Evolutionary conservation across 2,888 invertebrate genomes (phyloP).

Genomic region (Drosophila atripex): DNA sequence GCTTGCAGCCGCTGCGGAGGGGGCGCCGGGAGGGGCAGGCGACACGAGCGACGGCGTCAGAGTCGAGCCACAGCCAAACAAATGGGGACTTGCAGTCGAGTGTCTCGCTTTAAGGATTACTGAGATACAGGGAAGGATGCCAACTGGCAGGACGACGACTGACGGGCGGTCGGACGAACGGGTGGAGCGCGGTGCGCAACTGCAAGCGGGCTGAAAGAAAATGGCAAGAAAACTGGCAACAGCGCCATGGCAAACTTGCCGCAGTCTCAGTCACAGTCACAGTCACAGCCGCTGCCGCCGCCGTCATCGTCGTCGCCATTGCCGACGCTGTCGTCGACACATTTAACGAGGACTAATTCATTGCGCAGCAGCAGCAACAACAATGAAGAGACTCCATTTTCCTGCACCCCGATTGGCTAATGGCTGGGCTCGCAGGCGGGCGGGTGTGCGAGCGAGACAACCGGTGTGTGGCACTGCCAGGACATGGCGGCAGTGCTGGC

Average conservation of each 20-base stretch:
- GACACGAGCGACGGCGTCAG: constrained; percentile 40
- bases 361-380: constrained; percentile 63
- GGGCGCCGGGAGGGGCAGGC: background rate
- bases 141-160: background rate
- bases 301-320: constrained; percentile 7
- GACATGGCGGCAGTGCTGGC: background rate
- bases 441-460: constrained; percentile 56
- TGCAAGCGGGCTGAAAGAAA: constrained; percentile 47
- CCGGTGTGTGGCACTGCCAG: constrained; percentile 5
- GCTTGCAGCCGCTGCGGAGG: background rate
- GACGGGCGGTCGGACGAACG: background rate
- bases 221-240: constrained; percentile 65
- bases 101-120: constrained; percentile 74
- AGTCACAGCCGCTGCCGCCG: too few species aligned
- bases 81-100: constrained; percentile 60
- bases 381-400: constrained; percentile 63
- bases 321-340: constrained; percentile 52
- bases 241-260: constrained; percentile 44
- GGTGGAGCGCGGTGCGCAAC: constrained; percentile 36
- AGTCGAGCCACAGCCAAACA: constrained; percentile 41
- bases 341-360: constrained; percentile 81
- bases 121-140: constrained; percentile 20
- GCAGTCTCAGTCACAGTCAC: constrained; percentile 5
- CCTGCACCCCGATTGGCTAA: constrained; percentile 53
- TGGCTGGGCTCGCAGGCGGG: background rate